Base-by-base conservation (phyloP, 2,888 invertebrate species). In the Tanytarsus gracilentus region DNA sequence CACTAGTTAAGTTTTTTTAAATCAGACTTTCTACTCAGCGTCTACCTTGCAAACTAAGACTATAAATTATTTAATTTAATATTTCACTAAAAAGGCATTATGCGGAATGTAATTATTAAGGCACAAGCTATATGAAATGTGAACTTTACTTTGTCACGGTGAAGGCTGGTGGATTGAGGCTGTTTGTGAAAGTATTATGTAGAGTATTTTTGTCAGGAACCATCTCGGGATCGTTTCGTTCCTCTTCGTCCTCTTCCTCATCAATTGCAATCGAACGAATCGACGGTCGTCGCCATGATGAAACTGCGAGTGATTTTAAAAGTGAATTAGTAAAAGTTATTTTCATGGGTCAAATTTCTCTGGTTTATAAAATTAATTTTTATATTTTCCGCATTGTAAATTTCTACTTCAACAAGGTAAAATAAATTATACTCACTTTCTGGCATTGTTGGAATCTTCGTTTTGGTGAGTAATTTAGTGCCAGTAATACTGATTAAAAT, bases 191-290 rank as follows among this genome's bases (percentile, higher is more conserved):
- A 30, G 72, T 73, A 62, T 74, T 74, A 26, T 69, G 69, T 3
- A 66, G n/a, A 9, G 65, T 65, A 52, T 66, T 70, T 62, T 71
- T 70, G 62, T 74, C 72, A 4, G 67, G 67, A 7, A 69, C 69
- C 25, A 68, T 52, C 64, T 74, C 75, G 9, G 73, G 74, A 67
- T 76, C 44, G 8, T 18, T 44, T 23, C 44, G 4, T 44, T 44
- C 44, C 18, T 44, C 74, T 61, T 84, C 85, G 6, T 59, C 30
- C 7, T 88, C 88, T 67, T 86, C 86, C 69, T 89, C 88, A 68
- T 88, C 86, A 70, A 88, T 88, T 64, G 88, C 87, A 63, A 91
- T 90, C 71, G 90, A 90, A 51, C 90, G 80, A 61, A 91, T 85
- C 0, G 90, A 90, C 3, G 88, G 89, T 64, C 88, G 80, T 16